These are phyloP conservation scores for Lophius piscatorius DNA, from an alignment of 2,113 vertebrate genomes.

Conservation along the genomic window DNA sequence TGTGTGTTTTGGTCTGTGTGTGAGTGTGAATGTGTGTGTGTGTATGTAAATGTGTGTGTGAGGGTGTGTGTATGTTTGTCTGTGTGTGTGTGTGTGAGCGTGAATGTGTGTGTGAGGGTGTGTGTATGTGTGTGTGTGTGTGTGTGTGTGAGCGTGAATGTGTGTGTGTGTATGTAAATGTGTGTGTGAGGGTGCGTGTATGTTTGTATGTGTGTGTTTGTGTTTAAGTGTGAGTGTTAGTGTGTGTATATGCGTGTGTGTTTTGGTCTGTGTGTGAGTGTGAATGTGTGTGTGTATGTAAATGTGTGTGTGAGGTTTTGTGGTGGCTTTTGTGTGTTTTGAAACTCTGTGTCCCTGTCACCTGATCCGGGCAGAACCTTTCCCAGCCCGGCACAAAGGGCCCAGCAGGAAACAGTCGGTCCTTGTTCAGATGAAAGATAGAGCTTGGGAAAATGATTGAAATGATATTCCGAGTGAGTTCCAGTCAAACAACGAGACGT, in stretches of 20 bases:
- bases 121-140: no score
- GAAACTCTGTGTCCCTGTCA: slow-evolving; percentile 62
- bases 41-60: neutral
- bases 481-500: slow-evolving; percentile 49
- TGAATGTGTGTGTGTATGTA: slow-evolving; percentile 10
- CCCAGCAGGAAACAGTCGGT: slow-evolving; percentile 52
- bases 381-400: slow-evolving; percentile 72
- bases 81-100: no score
- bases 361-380: slow-evolving; percentile 67
- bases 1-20: no score
- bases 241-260: slow-evolving; percentile 1
- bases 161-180: neutral
- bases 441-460: slow-evolving; percentile 67
- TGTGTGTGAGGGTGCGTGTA: no score
- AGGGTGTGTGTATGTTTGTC: no score
- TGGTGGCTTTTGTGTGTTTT: slow-evolving; percentile 23
- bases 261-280: neutral
- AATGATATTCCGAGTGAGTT: slow-evolving; percentile 67
- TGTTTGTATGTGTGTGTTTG: no score
- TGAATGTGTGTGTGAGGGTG: no score
- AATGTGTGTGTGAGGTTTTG: slow-evolving; percentile 8
- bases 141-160: no score
- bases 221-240: neutral
- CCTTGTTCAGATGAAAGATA: slow-evolving; percentile 73
- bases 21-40: slow-evolving; percentile 16